Evolutionary conservation across 2,888 invertebrate genomes (phyloP).

Genomic region (Abrostola tripartita): DNA sequence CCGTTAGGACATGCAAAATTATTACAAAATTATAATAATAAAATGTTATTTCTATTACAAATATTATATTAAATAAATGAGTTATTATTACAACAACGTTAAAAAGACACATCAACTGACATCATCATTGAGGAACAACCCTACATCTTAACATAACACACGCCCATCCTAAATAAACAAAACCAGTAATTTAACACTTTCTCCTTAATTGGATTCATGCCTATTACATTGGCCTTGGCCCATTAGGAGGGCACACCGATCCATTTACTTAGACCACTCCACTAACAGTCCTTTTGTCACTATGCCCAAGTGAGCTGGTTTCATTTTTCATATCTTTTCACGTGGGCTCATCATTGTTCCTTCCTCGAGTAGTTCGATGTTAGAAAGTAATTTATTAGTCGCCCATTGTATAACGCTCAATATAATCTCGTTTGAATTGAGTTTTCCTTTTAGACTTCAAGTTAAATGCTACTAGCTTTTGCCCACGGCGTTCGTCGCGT

Average conservation of each 20-base stretch:
- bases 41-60: too few relatives aligned
- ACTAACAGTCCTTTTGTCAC: conserved; percentile 51
- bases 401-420: conserved; percentile 5
- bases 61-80: too few relatives aligned
- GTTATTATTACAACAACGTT: too few relatives aligned
- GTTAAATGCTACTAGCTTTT: neutral
- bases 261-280: conserved; percentile 42
- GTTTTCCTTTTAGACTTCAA: neutral
- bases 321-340: conserved; percentile 34
- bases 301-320: conserved; percentile 8
- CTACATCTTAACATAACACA: neutral
- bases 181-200: conserved; percentile 23
- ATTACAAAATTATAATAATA: too few relatives aligned
- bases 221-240: conserved; percentile 42
- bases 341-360: conserved; percentile 8
- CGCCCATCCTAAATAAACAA: neutral
- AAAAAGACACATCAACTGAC: neutral
- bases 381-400: conserved; percentile 10
- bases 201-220: conserved; percentile 44
- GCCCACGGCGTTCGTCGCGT: too few relatives aligned
- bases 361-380: conserved; percentile 7
- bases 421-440: conserved; percentile 9
- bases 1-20: too few relatives aligned
- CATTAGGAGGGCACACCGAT: conserved; percentile 31
- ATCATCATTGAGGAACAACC: neutral